Percentiles rank a stretch among this genome's conserved stretches.
These are phyloP conservation scores for Anabas testudineus DNA, from an alignment of 2,797 vertebrate species.

Conservation along the genomic window DNA sequence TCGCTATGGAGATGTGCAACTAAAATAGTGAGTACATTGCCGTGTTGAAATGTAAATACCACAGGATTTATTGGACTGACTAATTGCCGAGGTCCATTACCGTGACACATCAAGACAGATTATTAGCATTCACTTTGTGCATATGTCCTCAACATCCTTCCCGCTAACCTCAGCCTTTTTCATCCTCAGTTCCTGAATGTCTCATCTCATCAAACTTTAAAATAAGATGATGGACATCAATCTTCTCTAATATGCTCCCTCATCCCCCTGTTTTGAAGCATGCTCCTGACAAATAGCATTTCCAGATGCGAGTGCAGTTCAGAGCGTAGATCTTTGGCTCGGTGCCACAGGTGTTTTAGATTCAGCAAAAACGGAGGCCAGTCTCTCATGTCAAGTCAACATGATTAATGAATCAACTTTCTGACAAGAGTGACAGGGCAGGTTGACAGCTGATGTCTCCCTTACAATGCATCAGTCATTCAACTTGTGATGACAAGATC, in stretches of 20 bases:
- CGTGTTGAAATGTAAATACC: neutral
- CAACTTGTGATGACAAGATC: slow-evolving; percentile 47
- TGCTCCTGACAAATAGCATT: slow-evolving; percentile 43
- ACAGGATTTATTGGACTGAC: too few species aligned
- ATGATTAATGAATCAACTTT: slow-evolving; percentile 75
- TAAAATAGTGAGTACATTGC: too few species aligned
- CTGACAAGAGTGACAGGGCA: slow-evolving; percentile 65
- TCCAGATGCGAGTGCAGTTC: slow-evolving; percentile 48
- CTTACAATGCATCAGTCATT: slow-evolving; percentile 51
- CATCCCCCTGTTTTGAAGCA: slow-evolving; percentile 27
- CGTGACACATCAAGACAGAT: slow-evolving; percentile 8
- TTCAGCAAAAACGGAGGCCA: slow-evolving; percentile 48
- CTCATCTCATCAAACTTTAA: slow-evolving; percentile 54
- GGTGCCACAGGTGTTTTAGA: slow-evolving; percentile 61
- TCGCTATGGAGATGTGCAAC: too few species aligned
- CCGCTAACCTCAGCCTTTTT: slow-evolving; percentile 23
- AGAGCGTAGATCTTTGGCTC: slow-evolving; percentile 37
- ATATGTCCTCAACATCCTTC: slow-evolving; percentile 32
- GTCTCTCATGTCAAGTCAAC: slow-evolving; percentile 64
- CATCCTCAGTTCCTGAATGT: slow-evolving; percentile 20
- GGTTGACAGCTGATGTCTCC: slow-evolving; percentile 71
- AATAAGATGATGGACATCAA: slow-evolving; percentile 53
- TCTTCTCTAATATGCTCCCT: slow-evolving; percentile 33
- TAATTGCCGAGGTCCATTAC: slow-evolving; percentile 1
- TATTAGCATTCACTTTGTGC: slow-evolving; percentile 18